Percentiles rank a stretch among this genome's conserved stretches.
Evolutionary conservation across 1,140 invertebrate species (phyloP).

Genomic region (Drosophila pruinosa): DNA sequence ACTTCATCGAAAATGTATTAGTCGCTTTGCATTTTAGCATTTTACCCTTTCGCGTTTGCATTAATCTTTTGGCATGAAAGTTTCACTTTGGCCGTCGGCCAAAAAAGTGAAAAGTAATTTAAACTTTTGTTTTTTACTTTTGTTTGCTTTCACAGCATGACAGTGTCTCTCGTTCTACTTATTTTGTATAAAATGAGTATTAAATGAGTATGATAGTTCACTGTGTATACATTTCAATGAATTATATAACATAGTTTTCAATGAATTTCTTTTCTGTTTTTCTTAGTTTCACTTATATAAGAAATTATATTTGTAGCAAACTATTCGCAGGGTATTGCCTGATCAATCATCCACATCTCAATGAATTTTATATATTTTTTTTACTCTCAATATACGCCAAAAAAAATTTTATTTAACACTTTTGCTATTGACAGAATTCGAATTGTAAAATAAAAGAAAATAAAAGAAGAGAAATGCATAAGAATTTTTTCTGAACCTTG

Average conservation of each 20-base stretch:
- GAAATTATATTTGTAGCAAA: neutral
- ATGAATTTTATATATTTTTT: slow-evolving; percentile 12
- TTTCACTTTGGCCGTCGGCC: slow-evolving; percentile 48
- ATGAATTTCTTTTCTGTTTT: too few relatives aligned
- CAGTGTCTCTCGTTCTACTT: slow-evolving; percentile 5
- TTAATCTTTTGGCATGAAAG: slow-evolving; percentile 57
- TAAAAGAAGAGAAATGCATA: slow-evolving; percentile 4
- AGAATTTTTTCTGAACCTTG: slow-evolving; percentile 30
- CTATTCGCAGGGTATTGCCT: neutral
- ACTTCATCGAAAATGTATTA: slow-evolving; percentile 48
- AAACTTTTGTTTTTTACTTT: slow-evolving; percentile 73
- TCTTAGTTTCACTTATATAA: too few relatives aligned
- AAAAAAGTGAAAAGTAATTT: slow-evolving; percentile 68
- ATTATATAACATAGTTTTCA: too few relatives aligned
- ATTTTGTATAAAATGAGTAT: neutral
- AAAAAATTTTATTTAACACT: slow-evolving; percentile 71
- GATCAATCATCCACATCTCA: neutral
- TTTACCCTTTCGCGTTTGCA: slow-evolving; percentile 43
- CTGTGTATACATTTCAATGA: neutral
- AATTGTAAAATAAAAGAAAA: slow-evolving; percentile 50
- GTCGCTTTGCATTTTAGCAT: slow-evolving; percentile 24
- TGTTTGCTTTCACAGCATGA: slow-evolving; percentile 25
- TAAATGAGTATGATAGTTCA: neutral
- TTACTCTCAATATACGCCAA: slow-evolving; percentile 72
- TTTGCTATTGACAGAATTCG: slow-evolving; percentile 54